Base-by-base conservation (phyloP, 2,888 invertebrate species). In the Aplocera efformata region DNA sequence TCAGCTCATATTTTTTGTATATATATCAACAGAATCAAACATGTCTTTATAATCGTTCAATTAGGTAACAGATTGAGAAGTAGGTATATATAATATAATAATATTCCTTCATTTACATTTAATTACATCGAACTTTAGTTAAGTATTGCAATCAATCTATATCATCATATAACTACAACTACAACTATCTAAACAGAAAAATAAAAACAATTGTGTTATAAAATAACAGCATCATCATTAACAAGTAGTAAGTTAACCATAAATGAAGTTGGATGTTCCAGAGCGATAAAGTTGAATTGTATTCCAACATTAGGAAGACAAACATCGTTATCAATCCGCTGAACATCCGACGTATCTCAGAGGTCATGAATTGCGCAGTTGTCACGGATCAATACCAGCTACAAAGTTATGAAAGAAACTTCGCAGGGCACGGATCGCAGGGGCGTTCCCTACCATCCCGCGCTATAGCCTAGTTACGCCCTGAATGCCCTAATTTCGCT, bases 321-420 rank as follows among this genome's bases (percentile, higher is more conserved):
- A 55, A 56, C 52, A 48, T 42, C 57, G 57, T 59, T 66, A 56
- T 58, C 61, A 58, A 59, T 64, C 63, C 60, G 59, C 63, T 71
- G 71, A 72, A 68, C 71, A 72, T 69, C 61, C 67, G 67, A 62
- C 72, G 66, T 72, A 70, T 51, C 51, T 47, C 51, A 64, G 75
- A 74, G 70, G 72, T 76, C 76, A 78, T 81, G 81, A 83, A 82
- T 81, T 79, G 85, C 85, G 85, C 83, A 84, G 82, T 81, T 80
- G 72, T 79, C 80, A 77, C 79, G 86, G 86, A 86, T 86, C 86
- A 81, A 86, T 86, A 85, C 79, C 60, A 66, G 78, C 76, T 78
- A 77, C 82, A 74, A 82, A 85, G 84, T 86, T 86, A 85, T 86
- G 86, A 86, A 86, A 86, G 84, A 78, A 84, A 86, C 75, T 86